Evolutionary conservation across 2,113 vertebrate genomes (phyloP).

Genomic region (Triplophysa siluroides): DNA sequence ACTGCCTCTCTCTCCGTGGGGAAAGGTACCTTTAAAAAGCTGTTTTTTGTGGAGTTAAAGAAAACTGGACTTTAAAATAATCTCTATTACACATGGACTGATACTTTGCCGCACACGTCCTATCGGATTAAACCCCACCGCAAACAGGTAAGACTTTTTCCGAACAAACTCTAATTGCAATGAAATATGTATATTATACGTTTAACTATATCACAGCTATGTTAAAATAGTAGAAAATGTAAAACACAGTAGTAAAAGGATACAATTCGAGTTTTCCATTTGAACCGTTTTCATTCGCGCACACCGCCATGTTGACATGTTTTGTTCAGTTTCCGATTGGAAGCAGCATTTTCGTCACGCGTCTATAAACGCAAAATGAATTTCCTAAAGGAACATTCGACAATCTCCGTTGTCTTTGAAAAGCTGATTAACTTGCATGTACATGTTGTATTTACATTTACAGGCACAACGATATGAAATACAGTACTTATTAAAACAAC

Average conservation of each 20-base stretch:
- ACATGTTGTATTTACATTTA: too few species aligned
- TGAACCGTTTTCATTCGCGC: conserved; percentile 18
- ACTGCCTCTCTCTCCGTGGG: conserved; percentile 67
- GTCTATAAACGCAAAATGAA: not conserved
- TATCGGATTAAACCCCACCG: not conserved
- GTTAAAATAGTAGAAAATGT: too few species aligned
- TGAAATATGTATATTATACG: not conserved
- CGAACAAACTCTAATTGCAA: not conserved
- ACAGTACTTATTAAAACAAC: too few species aligned
- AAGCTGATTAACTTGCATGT: too few species aligned
- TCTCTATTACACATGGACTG: not conserved
- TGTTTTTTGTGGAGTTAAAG: conserved; percentile 60
- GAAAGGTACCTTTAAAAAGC: conserved; percentile 75
- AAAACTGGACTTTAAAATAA: not conserved
- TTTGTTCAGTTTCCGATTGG: not conserved
- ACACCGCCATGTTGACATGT: conserved; percentile 37
- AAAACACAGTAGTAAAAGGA: conserved; percentile 53
- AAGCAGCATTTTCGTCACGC: conserved; percentile 19
- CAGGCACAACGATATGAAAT: too few species aligned
- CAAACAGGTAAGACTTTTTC: not conserved
- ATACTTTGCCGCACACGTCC: not conserved
- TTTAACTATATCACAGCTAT: too few species aligned
- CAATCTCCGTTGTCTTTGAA: not conserved
- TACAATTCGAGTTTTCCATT: conserved; percentile 68
- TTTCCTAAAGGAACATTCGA: conserved; percentile 9